Evolutionary conservation across 2,888 invertebrate species (phyloP), one percentile per base, ranked within the genome.

Genomic region (Cryptosula pallasiana): DNA sequence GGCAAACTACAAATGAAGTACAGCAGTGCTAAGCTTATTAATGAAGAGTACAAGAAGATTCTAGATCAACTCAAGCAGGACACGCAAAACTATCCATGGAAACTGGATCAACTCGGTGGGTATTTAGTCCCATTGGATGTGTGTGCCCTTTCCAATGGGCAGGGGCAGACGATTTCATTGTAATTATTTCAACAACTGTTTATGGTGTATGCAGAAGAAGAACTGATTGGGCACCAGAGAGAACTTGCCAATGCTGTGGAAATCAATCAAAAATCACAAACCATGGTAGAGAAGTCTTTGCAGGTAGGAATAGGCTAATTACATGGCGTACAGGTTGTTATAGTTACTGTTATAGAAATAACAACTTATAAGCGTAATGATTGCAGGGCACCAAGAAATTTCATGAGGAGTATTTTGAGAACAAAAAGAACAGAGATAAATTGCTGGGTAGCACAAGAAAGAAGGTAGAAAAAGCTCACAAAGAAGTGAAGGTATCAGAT

Each of bases 381-480:
- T 32, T 63, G 13, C 32, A 63, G 63, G 32, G 32, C 29, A 63
- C 63, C 27, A 63, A 63, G 32, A 27, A 32, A n/a, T 63, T 63
- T 32, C 63, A 63, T 63, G 63, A 63, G 32, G 63, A 63, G n/a
- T 63, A 32, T 32, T 63, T 63, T 63, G 63, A 63, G 32, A 29
- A 32, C 32, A 63, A 63, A 32, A 63, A 63, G 63, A 63, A 63
- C 27, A 20, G 63, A 32, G 63, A 63, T n/a, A 63, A 63, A 34
- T 32, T 63, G 32, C 63, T 63, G 9, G 63, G 63, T 2, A 63
- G 32, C 5, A 63, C 32, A 9, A 63, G 63, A 63, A 63, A 63
- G 34, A 27, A 63, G 5, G 63, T 63, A 16, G 63, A 63, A 5
- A 63, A 63, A 34, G 29, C 63, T 3, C 63, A 63, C n/a, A 63